Conservation (phyloP, 2,113 vertebrate genomes). For the Salvelinus sp. region DNA sequence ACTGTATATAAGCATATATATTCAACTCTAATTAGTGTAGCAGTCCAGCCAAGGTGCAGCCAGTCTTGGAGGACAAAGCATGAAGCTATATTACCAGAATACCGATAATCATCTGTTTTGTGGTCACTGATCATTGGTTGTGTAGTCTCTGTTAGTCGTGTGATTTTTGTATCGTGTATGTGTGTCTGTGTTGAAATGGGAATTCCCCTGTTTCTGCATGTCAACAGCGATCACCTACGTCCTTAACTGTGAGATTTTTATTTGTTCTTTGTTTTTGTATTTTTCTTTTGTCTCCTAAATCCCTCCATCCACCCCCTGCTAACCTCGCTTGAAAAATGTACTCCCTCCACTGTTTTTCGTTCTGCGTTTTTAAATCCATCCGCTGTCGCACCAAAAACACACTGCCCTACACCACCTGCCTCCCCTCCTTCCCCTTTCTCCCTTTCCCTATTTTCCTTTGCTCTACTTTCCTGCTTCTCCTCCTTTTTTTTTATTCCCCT, state of each 20-base stretch:
- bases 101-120: conserved; percentile 3
- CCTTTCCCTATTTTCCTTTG: no score
- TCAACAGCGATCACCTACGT: conserved; percentile 56
- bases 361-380: conserved; percentile 4
- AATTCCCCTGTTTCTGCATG: conserved; percentile 55
- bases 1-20: no score
- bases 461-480: no score
- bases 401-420: conserved; percentile 36
- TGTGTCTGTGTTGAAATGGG: conserved; percentile 21
- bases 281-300: conserved; percentile 28
- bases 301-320: conserved; percentile 50
- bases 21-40: no score
- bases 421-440: not conserved
- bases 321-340: conserved; percentile 32
- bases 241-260: conserved; percentile 67
- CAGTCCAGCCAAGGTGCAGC: no score
- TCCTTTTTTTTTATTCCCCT: no score
- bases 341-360: conserved; percentile 2
- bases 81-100: not conserved
- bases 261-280: conserved; percentile 49
- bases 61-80: not conserved
- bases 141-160: conserved; percentile 11
- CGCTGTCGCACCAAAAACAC: conserved; percentile 35
- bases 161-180: conserved; percentile 13
- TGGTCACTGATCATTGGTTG: not conserved